These are phyloP conservation scores for Drosophila nasuta DNA, from an alignment of 1,140 invertebrate species.

Conservation along the genomic window DNA sequence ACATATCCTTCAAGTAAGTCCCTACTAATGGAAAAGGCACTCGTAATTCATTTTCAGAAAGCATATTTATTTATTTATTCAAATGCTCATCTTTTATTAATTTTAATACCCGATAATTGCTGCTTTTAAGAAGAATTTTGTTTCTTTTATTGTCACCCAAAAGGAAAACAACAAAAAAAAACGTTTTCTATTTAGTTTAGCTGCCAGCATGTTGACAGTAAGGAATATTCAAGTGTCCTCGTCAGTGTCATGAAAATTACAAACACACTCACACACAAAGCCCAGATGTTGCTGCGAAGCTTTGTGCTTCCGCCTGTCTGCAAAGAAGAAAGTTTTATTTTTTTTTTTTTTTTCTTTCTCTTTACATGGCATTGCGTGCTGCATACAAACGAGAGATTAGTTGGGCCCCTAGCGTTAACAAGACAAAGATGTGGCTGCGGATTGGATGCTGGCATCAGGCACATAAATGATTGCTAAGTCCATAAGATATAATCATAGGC, in stretches of 20 bases:
- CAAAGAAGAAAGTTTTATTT: conserved; percentile 3
- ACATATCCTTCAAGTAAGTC: too few species aligned
- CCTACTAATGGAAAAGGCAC: too few species aligned
- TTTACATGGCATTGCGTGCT: conserved; percentile 40
- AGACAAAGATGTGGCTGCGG: conserved; percentile 50
- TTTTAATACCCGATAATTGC: conserved; percentile 21
- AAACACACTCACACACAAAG: not conserved
- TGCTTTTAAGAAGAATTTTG: conserved; percentile 1
- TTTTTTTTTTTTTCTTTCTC: conserved; percentile 6
- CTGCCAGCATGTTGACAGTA: conserved; percentile 32
- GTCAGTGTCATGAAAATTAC: conserved; percentile 35
- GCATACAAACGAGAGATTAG: conserved; percentile 71
- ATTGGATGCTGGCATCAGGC: not conserved
- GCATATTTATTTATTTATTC: conserved; percentile 4
- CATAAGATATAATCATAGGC: conserved; percentile 38
- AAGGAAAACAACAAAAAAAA: not conserved
- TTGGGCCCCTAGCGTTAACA: conserved; percentile 52
- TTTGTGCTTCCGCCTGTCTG: conserved; percentile 23
- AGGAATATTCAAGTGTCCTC: conserved; percentile 31
- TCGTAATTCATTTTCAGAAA: not conserved
- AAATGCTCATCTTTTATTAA: conserved; percentile 17
- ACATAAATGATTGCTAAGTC: conserved; percentile 57
- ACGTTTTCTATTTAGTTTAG: conserved; percentile 25
- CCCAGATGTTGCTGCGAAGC: conserved; percentile 3
- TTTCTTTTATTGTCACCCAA: not conserved